Evolutionary conservation across 2,797 vertebrate genomes (phyloP).

Genomic region (Darevskia nairensis): DNA sequence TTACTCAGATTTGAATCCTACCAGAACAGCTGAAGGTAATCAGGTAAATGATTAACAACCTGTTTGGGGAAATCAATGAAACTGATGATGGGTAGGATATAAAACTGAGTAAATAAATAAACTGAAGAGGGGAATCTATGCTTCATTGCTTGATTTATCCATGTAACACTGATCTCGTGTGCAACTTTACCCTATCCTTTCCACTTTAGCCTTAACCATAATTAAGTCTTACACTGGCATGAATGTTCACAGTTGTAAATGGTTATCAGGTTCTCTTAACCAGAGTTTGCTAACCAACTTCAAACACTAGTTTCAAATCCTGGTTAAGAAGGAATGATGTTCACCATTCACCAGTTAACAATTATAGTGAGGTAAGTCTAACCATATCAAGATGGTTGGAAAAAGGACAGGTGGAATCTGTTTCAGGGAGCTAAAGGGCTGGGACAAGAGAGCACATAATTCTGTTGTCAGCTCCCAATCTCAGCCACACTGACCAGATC

Average conservation of each 20-base stretch:
- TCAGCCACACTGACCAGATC: not conserved
- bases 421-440: no score
- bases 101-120: not conserved
- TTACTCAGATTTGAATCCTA: not conserved
- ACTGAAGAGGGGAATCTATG: not conserved
- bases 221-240: not conserved
- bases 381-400: not conserved
- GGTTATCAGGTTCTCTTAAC: not conserved
- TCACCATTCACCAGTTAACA: not conserved
- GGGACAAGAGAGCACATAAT: no score
- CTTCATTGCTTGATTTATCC: not conserved
- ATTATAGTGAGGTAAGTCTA: not conserved
- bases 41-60: not conserved
- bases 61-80: no score
- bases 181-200: not conserved
- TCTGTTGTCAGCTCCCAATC: not conserved
- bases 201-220: not conserved
- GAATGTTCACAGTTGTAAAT: not conserved
- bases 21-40: not conserved
- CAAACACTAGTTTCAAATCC: not conserved
- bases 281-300: not conserved
- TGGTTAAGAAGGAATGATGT: not conserved
- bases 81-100: no score
- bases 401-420: not conserved
- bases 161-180: not conserved